Conservation (phyloP, 2,113 vertebrate species). For the Odontesthes bonariensis region DNA sequence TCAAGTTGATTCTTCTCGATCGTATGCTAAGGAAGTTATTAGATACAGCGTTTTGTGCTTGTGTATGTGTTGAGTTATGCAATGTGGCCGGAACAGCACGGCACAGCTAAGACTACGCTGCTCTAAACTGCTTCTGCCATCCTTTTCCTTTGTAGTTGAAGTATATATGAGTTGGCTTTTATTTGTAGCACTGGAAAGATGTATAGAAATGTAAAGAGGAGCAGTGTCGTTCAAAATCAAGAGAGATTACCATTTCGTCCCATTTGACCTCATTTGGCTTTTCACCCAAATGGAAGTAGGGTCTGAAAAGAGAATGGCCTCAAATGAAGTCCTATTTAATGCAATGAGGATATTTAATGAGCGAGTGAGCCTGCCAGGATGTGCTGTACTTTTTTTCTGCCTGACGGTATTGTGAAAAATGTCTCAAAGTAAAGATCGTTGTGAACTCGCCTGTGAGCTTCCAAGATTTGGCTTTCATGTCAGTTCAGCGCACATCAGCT, state of each 20-base stretch:
- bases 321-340: constrained; percentile 22
- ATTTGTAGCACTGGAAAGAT: neutral
- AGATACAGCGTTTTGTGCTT: constrained; percentile 35
- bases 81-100: constrained; percentile 36
- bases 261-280: constrained; percentile 47
- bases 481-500: constrained; percentile 40
- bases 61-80: constrained; percentile 55
- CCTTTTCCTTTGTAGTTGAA: neutral
- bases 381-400: constrained; percentile 18
- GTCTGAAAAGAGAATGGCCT: constrained; percentile 12
- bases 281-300: constrained; percentile 25
- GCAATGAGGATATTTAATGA: constrained; percentile 16
- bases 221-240: constrained; percentile 40
- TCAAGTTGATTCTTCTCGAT: constrained; percentile 22
- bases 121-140: constrained; percentile 12
- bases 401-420: constrained; percentile 29
- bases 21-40: constrained; percentile 2
- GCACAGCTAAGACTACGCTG: constrained; percentile 12
- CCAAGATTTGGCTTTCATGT: constrained; percentile 44
- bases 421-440: constrained; percentile 21
- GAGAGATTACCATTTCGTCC: constrained; percentile 44
- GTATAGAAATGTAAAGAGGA: constrained; percentile 1
- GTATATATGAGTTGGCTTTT: neutral
- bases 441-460: constrained; percentile 18
- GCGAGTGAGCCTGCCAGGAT: constrained; percentile 1